A percentile compares a stretch with the other conserved stretches of the same genome.
Conservation (phyloP, 2,888 invertebrate species). For the Cantharis rufa region DNA sequence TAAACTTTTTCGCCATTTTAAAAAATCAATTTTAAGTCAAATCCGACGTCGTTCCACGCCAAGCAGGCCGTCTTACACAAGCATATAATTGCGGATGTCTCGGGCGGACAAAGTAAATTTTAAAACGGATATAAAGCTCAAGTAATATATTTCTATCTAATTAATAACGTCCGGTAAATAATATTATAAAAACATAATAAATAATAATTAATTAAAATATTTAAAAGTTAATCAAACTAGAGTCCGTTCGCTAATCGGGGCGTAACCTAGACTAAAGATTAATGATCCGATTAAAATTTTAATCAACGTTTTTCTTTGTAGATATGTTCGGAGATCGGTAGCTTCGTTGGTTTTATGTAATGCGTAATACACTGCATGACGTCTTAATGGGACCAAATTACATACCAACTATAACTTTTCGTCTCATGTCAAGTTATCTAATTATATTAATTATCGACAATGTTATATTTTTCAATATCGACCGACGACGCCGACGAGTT, state of each 20-base stretch:
- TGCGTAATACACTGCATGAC: constrained; percentile 43
- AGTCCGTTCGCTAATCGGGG: constrained; percentile 40
- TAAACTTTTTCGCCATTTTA: background rate
- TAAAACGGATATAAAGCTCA: background rate
- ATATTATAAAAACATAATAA: constrained; percentile 33
- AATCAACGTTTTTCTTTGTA: constrained; percentile 41
- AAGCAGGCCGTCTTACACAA: background rate
- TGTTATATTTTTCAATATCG: background rate
- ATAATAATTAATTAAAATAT: constrained; percentile 44
- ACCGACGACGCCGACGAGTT: background rate
- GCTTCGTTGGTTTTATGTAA: constrained; percentile 42
- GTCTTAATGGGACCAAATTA: constrained; percentile 47
- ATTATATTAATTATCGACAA: constrained; percentile 8
- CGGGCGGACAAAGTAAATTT: background rate
- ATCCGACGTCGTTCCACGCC: background rate
- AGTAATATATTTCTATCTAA: constrained; percentile 7
- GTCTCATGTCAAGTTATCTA: constrained; percentile 4
- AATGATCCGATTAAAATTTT: constrained; percentile 49
- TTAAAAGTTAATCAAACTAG: constrained; percentile 42
- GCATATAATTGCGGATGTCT: background rate
- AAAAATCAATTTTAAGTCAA: background rate
- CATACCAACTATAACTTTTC: constrained; percentile 29
- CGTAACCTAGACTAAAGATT: constrained; percentile 41
- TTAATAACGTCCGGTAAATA: constrained; percentile 22
- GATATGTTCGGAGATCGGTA: constrained; percentile 44